Evolutionary conservation across 2,888 invertebrate genomes (phyloP).

Genomic region (Eilema griseolum): DNA sequence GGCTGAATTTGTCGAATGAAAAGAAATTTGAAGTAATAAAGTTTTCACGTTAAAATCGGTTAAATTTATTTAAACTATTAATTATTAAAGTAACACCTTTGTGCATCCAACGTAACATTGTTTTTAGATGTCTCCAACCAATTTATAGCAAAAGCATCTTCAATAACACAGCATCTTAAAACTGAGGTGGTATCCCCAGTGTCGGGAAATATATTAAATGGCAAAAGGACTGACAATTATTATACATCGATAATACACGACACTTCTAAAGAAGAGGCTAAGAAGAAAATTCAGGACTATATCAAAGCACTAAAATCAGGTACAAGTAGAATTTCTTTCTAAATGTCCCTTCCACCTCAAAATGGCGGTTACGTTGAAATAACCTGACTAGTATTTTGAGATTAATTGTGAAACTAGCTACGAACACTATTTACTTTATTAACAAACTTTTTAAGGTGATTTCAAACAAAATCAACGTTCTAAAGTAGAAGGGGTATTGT

Average conservation of each 20-base stretch:
- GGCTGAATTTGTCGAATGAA: too few relatives aligned
- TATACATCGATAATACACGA: background rate
- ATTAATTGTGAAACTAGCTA: too few relatives aligned
- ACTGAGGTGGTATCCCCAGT: conserved; percentile 1
- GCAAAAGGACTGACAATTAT: background rate
- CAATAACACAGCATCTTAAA: background rate
- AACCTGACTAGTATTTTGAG: too few relatives aligned
- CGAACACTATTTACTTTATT: too few relatives aligned
- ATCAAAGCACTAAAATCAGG: background rate
- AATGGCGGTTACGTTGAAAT: too few relatives aligned
- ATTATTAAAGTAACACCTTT: background rate
- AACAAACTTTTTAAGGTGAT: background rate
- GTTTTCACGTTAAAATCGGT: too few relatives aligned
- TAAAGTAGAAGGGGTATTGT: background rate
- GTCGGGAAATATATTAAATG: background rate
- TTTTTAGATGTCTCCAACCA: background rate
- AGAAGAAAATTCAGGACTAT: background rate
- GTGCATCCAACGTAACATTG: background rate
- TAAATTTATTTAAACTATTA: too few relatives aligned
- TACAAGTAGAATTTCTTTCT: background rate
- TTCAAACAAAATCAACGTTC: background rate
- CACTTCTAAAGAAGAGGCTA: background rate
- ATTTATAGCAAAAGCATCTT: background rate
- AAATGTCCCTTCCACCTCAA: too few relatives aligned
- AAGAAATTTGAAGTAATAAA: too few relatives aligned